Percentiles rank a stretch among this genome's conserved stretches.
These are phyloP conservation scores for Triplophysa yarkandensis DNA, from an alignment of 2,797 vertebrate species.

Conservation along the genomic window DNA sequence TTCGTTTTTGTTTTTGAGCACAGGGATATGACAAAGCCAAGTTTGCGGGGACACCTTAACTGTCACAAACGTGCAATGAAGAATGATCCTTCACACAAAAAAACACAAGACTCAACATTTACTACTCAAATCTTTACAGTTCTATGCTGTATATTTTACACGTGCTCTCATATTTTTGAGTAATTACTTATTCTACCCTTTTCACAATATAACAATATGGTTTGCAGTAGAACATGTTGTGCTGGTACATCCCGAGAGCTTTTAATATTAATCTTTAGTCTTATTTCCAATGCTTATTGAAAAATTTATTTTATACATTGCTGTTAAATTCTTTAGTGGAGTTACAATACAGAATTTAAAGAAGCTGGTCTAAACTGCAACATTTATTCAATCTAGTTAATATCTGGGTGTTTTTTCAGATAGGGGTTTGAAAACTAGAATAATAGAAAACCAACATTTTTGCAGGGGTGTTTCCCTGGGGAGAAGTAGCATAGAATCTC, in stretches of 20 bases:
- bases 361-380: neutral
- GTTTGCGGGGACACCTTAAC: neutral
- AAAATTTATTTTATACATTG: slow-evolving; percentile 25
- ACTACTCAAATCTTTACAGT: neutral
- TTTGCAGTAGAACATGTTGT: neutral
- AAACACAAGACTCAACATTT: neutral
- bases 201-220: neutral
- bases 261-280: slow-evolving; percentile 46
- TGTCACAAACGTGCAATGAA: neutral
- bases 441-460: slow-evolving; percentile 10
- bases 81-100: neutral
- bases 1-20: slow-evolving; percentile 8
- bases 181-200: neutral
- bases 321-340: neutral
- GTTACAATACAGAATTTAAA: neutral
- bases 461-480: neutral
- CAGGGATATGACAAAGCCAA: neutral
- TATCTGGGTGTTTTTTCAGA: neutral
- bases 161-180: neutral
- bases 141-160: slow-evolving; percentile 1
- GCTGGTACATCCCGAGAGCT: neutral
- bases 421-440: slow-evolving; percentile 17
- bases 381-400: neutral
- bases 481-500: slow-evolving; percentile 1
- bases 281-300: slow-evolving; percentile 23